A percentile compares a stretch with the other conserved stretches of the same genome.
Conservation (phyloP, 2,888 invertebrate species). For the Alsophila aescularia region DNA sequence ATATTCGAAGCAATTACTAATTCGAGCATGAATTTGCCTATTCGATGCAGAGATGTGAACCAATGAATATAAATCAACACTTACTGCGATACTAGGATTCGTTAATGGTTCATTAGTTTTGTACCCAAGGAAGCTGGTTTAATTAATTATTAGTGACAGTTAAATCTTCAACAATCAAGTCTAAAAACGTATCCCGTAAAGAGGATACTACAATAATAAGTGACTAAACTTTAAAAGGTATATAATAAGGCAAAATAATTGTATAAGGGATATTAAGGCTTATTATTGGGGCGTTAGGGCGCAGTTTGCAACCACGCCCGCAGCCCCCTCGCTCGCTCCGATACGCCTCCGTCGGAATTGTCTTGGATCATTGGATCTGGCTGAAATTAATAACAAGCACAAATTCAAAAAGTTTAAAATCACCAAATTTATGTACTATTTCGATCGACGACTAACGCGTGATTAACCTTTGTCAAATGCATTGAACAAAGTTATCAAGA, state of each 20-base stretch:
- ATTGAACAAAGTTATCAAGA: too few species aligned
- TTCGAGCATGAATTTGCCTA: too few species aligned
- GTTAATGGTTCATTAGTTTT: too few species aligned
- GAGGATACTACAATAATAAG: constrained; percentile 27
- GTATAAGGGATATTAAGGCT: constrained; percentile 37
- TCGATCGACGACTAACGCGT: too few species aligned
- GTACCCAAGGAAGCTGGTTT: too few species aligned
- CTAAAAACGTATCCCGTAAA: constrained; percentile 30
- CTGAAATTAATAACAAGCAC: constrained; percentile 46
- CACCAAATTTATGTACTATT: background rate
- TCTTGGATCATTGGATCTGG: constrained; percentile 69
- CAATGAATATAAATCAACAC: background rate
- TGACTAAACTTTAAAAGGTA: constrained; percentile 22
- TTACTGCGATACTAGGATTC: background rate
- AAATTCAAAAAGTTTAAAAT: background rate
- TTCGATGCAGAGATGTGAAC: too few species aligned
- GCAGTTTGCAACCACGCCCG: constrained; percentile 78
- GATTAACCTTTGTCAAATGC: too few species aligned
- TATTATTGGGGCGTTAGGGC: constrained; percentile 49
- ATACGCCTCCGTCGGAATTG: constrained; percentile 65
- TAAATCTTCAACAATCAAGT: constrained; percentile 22
- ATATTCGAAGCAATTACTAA: too few species aligned
- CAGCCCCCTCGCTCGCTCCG: constrained; percentile 69
- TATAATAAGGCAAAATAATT: constrained; percentile 41
- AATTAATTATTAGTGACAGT: too few species aligned